Evolutionary conservation across 1,140 invertebrate genomes (phyloP), one percentile per base, ranked within the genome.

Genomic region (Triops longicaudatus): DNA sequence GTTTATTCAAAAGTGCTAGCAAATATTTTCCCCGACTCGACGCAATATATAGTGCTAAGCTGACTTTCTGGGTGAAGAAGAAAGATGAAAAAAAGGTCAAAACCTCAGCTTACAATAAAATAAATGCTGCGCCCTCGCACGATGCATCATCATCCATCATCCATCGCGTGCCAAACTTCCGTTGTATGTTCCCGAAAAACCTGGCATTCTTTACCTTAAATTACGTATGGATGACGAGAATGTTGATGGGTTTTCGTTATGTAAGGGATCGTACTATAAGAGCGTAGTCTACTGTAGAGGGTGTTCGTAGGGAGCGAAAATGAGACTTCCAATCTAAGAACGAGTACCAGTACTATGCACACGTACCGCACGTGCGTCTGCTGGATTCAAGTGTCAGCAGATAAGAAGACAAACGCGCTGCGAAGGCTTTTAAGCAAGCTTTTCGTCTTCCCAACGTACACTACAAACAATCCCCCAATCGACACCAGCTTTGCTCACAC

Each of bases 111-210:
- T 3, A 63, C 50, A 17, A 63, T 63, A 17, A n/a, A 63, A 63
- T n/a, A 63, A 22, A 63, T 63, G 50, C 14, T 63, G 17, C 17
- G 50, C 50, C 50, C 17, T 63, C 50, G 5, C 22, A 17, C 10
- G 50, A 63, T 63, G n/a, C 50, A 22, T 63, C 50, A n/a, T 63
- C 50, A 63, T 63, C 50, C 50, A 63, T 63, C 50, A 63, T 63
- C 22, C 22, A 63, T 63, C 50, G 50, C 50, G 22, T 63, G 50
- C 22, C 50, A 63, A 22, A 63, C 14, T 22, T 63, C 4, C 50
- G 17, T 22, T 63, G 3, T 63, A 6, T n/a, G 22, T 22, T 22
- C 50, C 50, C 50, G 17, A 63, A 17, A 17, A 63, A 63, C 50
- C 50, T 63, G 17, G 22, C 50, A 63, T 63, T 63, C n/a, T 37